phyloP scores from a whole-genome alignment of 1,140 invertebrate genomes.

The Ericerus pela region DNA sequence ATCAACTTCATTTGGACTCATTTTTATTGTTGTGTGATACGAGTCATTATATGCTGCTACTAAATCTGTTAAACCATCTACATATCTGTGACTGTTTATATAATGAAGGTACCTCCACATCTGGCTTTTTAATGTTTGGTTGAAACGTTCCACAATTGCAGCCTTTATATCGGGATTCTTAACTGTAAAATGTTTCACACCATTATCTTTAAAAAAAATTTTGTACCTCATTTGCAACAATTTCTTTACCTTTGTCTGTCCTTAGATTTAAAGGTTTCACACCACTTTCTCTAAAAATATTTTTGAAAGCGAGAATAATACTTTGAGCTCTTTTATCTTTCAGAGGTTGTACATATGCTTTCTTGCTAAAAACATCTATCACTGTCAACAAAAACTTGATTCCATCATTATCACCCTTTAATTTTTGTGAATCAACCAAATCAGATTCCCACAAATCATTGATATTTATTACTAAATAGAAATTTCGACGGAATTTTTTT shows the following conservation, averaged over 20 bases:
- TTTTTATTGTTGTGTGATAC: slow-evolving; percentile 24
- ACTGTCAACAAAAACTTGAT: slow-evolving; percentile 28
- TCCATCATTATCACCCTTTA: slow-evolving; percentile 26
- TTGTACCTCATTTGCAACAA: slow-evolving; percentile 22
- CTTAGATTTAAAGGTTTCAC: not conserved
- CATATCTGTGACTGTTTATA: slow-evolving; percentile 22
- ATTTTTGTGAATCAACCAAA: slow-evolving; percentile 25
- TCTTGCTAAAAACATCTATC: slow-evolving; percentile 31
- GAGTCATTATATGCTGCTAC: slow-evolving; percentile 28
- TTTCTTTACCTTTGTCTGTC: slow-evolving; percentile 24
- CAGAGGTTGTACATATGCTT: slow-evolving; percentile 27
- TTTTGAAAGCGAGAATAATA: slow-evolving; percentile 5
- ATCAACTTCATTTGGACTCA: not conserved
- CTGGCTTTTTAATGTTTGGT: slow-evolving; percentile 31
- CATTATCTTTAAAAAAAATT: slow-evolving; percentile 22
- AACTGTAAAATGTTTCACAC: slow-evolving; percentile 29
- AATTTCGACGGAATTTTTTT: slow-evolving; percentile 22
- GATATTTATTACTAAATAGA: slow-evolving; percentile 21
- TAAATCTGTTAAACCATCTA: not conserved
- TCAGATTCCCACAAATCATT: slow-evolving; percentile 32
- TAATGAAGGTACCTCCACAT: slow-evolving; percentile 32
- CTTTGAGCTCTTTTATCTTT: slow-evolving; percentile 25
- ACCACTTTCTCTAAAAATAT: not conserved
- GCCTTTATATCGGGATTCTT: slow-evolving; percentile 31
- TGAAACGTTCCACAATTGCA: slow-evolving; percentile 31